phyloP scores from a whole-genome alignment of 2,888 invertebrate species.

The Chloromyia formosa region DNA sequence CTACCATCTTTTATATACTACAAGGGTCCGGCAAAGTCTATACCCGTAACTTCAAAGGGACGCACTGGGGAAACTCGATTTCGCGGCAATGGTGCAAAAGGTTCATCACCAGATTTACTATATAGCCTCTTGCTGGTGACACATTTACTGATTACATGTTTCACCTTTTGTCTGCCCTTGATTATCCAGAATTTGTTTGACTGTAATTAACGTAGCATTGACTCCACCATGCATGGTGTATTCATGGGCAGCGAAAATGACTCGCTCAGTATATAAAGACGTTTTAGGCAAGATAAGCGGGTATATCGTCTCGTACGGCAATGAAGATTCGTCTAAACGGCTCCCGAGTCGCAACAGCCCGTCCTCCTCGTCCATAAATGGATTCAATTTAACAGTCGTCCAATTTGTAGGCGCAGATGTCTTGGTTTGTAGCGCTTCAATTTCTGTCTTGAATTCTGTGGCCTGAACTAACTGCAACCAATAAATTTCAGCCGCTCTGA shows the following conservation, averaged over 20 bases:
- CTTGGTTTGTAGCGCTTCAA: too few relatives aligned
- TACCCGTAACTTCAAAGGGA: constrained; percentile 30
- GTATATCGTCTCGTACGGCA: neutral
- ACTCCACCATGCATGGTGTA: neutral
- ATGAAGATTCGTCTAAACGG: too few relatives aligned
- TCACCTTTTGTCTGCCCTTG: constrained; percentile 30
- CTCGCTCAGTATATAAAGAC: neutral
- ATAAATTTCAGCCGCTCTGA: too few relatives aligned
- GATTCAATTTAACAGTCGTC: too few relatives aligned
- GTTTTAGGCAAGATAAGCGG: neutral
- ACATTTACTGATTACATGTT: constrained; percentile 39
- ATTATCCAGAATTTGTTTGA: constrained; percentile 15
- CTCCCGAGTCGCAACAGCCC: too few relatives aligned
- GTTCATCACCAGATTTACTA: constrained; percentile 26
- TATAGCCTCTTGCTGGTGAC: constrained; percentile 40
- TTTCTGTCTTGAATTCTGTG: too few relatives aligned
- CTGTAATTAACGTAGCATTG: neutral
- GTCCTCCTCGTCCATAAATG: too few relatives aligned
- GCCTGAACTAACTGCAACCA: too few relatives aligned
- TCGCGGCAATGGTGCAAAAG: constrained; percentile 38
- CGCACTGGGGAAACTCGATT: constrained; percentile 31
- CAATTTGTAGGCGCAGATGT: too few relatives aligned
- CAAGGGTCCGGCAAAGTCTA: constrained; percentile 41
- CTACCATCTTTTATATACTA: neutral
- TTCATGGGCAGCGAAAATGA: neutral